Evolutionary conservation across 2,113 vertebrate species (phyloP).

Genomic region (Procavia capensis): DNA sequence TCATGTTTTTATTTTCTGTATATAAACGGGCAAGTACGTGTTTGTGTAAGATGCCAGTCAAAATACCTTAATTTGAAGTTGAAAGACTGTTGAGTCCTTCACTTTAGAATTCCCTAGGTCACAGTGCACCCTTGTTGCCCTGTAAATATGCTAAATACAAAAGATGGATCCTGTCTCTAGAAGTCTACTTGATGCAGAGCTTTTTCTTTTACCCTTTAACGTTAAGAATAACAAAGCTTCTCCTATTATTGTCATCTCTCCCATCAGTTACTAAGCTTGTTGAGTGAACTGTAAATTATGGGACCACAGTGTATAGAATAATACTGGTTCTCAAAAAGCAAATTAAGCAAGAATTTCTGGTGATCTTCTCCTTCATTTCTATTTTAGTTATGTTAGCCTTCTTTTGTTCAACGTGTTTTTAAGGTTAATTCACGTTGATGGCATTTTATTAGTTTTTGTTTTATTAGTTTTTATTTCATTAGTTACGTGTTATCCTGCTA

Average conservation of each 20-base stretch:
- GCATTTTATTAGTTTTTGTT: background rate
- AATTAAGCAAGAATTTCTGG: slow-evolving; percentile 17
- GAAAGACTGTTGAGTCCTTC: background rate
- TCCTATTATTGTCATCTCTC: background rate
- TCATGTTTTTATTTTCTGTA: background rate
- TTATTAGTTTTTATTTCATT: background rate
- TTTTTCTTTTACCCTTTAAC: background rate
- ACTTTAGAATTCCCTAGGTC: background rate
- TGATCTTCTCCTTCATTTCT: background rate
- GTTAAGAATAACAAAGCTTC: slow-evolving; percentile 19
- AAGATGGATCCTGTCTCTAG: background rate
- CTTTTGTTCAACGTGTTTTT: background rate
- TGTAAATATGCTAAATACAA: background rate
- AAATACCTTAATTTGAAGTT: slow-evolving; percentile 15
- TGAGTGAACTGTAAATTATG: background rate
- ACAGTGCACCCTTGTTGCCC: background rate
- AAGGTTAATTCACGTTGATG: background rate
- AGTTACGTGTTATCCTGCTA: background rate
- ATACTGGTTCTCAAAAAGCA: background rate
- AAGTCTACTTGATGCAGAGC: background rate
- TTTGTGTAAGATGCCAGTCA: background rate
- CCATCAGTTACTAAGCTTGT: background rate
- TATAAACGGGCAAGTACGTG: background rate
- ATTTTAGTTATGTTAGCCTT: background rate
- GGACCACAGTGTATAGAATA: background rate